These are phyloP conservation scores for Lepidocyrtinus sp. DNA, from an alignment of 2,888 invertebrate species.

Conservation along the genomic window DNA sequence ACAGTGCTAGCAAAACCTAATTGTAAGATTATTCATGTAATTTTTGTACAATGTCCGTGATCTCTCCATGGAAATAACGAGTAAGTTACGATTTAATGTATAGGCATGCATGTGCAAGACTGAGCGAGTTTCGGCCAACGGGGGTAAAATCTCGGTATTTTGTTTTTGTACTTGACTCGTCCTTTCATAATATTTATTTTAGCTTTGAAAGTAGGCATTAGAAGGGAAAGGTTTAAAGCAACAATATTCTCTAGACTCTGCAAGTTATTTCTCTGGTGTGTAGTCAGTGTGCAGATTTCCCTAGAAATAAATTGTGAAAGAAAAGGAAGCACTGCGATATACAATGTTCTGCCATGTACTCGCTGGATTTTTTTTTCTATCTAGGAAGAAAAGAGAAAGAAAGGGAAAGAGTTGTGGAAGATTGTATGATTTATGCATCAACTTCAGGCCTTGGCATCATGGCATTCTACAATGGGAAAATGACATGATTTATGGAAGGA, in stretches of 20 bases:
- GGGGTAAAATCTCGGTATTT: too few relatives aligned
- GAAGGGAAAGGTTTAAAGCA: neutral
- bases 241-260: neutral
- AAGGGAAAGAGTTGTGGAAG: slow-evolving; percentile 53
- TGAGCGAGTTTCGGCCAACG: too few relatives aligned
- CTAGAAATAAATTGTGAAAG: slow-evolving; percentile 2
- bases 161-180: neutral
- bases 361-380: neutral
- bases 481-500: slow-evolving; percentile 70
- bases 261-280: neutral
- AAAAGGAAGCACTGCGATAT: slow-evolving; percentile 11
- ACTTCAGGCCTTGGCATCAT: slow-evolving; percentile 64
- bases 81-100: too few relatives aligned
- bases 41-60: neutral
- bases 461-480: slow-evolving; percentile 68
- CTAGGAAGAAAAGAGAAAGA: slow-evolving; percentile 27
- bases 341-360: neutral
- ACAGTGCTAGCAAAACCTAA: neutral
- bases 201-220: neutral
- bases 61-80: too few relatives aligned
- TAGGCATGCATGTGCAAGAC: too few relatives aligned
- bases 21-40: slow-evolving; percentile 1
- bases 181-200: neutral
- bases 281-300: slow-evolving; percentile 11
- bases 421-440: slow-evolving; percentile 70